These are phyloP conservation scores for Telmatochromis sp. DNA, from an alignment of 2,113 vertebrate species.

Conservation along the genomic window DNA sequence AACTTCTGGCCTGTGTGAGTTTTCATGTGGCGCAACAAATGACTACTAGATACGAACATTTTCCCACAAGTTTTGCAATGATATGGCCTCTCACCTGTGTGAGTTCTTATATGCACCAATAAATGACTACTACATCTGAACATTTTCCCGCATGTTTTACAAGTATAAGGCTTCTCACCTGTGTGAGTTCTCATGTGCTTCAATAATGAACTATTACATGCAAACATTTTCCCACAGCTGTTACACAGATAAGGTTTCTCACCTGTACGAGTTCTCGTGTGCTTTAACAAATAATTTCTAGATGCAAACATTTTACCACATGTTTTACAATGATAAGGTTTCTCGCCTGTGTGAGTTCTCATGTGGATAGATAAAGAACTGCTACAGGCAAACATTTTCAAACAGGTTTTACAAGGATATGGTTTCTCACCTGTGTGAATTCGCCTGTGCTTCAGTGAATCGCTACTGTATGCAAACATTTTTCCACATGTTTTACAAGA, in stretches of 20 bases:
- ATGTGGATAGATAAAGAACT: neutral
- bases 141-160: neutral
- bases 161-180: neutral
- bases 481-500: neutral
- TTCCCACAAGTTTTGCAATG: neutral
- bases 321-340: neutral
- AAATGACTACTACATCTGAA: neutral
- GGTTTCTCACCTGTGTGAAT: neutral
- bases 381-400: neutral
- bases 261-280: neutral
- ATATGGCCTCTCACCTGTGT: neutral
- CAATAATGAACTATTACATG: neutral
- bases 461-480: neutral
- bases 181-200: neutral
- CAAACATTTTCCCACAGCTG: neutral
- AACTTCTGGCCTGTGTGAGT: neutral
- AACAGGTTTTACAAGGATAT: neutral
- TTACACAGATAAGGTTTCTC: neutral
- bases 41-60: neutral
- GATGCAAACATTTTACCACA: neutral
- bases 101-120: neutral
- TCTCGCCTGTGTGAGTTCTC: neutral
- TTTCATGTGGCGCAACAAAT: neutral
- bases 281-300: neutral
- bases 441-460: neutral